Evolutionary conservation across 2,797 vertebrate species (phyloP), one percentile per base, ranked within the genome.

Genomic region (Hippopotamyrus pictus): DNA sequence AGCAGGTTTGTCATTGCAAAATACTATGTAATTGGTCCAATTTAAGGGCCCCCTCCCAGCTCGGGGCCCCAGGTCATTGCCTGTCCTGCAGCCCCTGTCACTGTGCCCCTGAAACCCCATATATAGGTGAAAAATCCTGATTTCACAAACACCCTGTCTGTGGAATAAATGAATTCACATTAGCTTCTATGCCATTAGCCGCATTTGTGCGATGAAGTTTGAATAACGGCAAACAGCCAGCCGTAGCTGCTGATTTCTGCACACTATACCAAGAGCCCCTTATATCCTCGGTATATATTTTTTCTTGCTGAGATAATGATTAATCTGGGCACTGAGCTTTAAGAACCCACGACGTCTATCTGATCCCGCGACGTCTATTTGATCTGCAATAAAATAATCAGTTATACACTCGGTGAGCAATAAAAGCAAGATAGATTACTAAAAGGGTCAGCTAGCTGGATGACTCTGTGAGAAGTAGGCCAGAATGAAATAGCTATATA

Each of bases 291-390:
- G 44, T 73, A 46, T 86, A 44, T 33, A 88, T 86, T 85, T 50
- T n/a, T 89, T 33, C 51, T 86, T 12, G 17, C 41, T 11, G 59
- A 53, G 88, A 89, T 65, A 48, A 86, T 89, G 59, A 86, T 65
- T 89, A 69, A 69, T 65, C 48, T 19, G 33, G 19, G 88, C 33
- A 69, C 59, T 1, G 9, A 54, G 53, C 25, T 17, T 54, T 57
- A 54, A 41, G 37, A 57, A 33, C 6, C 51, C 54, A 1, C 51
- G 7, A 41, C 14, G 22, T 87, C 86, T 87, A 87, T 62, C n/a
- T n/a, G n/a, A n/a, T n/a, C 6, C 51, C 54, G 3, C 51, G 7
- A 41, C 14, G 22, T 87, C 86, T 87, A 87, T 62, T n/a, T 59
- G 53, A 59, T 41, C 86, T 44, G 4, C 86, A 41, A 57, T 87